phyloP scores from a whole-genome alignment of 2,888 invertebrate genomes.

The Strigamia maritima region DNA sequence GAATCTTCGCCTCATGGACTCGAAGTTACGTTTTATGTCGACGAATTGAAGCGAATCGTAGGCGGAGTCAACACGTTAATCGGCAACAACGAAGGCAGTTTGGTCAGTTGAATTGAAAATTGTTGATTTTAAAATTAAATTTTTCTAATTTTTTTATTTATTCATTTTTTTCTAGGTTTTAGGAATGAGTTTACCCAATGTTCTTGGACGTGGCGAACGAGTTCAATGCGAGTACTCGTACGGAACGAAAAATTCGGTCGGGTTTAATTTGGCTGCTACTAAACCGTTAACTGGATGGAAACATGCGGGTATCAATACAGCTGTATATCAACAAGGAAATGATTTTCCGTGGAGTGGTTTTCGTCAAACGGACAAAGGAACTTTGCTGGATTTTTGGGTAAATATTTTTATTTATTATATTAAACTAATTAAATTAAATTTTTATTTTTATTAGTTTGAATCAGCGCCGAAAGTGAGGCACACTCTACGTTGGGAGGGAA shows the following conservation, averaged over 20 bases:
- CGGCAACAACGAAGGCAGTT: slow-evolving; percentile 85
- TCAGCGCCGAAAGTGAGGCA: slow-evolving; percentile 64
- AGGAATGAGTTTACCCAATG: slow-evolving; percentile 69
- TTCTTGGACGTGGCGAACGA: slow-evolving; percentile 79
- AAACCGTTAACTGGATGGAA: slow-evolving; percentile 72
- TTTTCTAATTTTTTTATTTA: background rate
- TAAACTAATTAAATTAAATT: background rate
- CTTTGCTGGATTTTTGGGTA: slow-evolving; percentile 68
- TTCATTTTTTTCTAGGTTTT: background rate
- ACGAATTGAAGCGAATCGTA: slow-evolving; percentile 74
- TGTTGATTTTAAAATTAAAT: background rate
- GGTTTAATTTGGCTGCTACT: slow-evolving; percentile 71
- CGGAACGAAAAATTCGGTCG: slow-evolving; percentile 76
- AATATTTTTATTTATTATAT: background rate
- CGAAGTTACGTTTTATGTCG: slow-evolving; percentile 82
- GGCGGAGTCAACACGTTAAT: slow-evolving; percentile 83
- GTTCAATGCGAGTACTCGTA: slow-evolving; percentile 78
- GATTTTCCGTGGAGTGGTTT: slow-evolving; percentile 81
- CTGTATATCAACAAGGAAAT: slow-evolving; percentile 71
- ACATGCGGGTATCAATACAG: slow-evolving; percentile 63
- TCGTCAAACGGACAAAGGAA: slow-evolving; percentile 71
- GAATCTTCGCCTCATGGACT: slow-evolving; percentile 63
- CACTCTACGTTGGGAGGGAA: slow-evolving; percentile 81
- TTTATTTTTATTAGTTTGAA: slow-evolving; percentile 46
- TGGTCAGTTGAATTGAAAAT: slow-evolving; percentile 56